phyloP scores from a whole-genome alignment of 1,140 invertebrate species.

The Papilio aristodemus region DNA sequence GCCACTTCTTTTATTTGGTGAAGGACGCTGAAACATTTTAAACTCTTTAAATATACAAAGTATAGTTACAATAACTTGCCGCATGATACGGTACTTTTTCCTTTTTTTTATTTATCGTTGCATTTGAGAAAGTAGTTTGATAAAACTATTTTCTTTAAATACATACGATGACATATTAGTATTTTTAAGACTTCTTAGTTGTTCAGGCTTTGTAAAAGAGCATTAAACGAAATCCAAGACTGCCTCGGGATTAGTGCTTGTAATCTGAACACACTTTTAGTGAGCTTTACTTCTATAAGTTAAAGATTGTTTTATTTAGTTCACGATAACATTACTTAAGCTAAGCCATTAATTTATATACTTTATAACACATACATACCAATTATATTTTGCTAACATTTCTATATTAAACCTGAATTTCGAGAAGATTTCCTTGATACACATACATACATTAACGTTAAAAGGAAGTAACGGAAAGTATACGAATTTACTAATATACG shows the following conservation, averaged over 20 bases:
- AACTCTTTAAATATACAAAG: not conserved
- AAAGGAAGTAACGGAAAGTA: no score
- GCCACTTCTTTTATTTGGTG: not conserved
- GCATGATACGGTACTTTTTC: no score
- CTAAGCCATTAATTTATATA: not conserved
- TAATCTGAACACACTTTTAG: not conserved
- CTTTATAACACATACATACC: no score
- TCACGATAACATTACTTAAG: not conserved
- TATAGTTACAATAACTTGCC: not conserved
- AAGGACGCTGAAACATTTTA: not conserved
- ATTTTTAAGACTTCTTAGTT: not conserved
- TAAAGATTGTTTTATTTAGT: slow-evolving; percentile 9
- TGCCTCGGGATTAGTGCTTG: not conserved
- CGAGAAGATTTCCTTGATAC: no score
- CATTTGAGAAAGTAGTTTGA: no score
- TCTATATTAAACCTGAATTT: no score
- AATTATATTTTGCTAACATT: no score
- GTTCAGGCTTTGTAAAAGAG: not conserved
- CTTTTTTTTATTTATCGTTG: not conserved
- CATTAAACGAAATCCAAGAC: not conserved
- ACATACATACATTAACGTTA: no score
- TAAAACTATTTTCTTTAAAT: not conserved
- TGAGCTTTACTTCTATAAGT: not conserved
- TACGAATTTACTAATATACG: no score
- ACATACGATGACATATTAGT: not conserved